These are phyloP conservation scores for Dolichallabes microphthalmus DNA, from an alignment of 2,113 vertebrate genomes.

Conservation along the genomic window DNA sequence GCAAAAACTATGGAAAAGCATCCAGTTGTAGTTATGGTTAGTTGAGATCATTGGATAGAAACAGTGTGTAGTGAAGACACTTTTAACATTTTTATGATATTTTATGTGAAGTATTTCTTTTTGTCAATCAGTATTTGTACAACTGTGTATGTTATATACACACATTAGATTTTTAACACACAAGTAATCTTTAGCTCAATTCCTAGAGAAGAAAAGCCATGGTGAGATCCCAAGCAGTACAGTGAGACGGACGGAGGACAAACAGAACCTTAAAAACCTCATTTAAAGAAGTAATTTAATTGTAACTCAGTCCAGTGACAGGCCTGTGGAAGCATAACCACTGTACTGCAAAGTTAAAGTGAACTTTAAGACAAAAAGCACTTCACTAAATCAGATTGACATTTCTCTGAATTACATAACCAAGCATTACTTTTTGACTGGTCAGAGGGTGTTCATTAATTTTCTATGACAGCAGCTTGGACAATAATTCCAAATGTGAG, in stretches of 20 bases:
- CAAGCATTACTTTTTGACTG: neutral
- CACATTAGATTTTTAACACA: constrained; percentile 38
- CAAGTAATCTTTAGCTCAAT: constrained; percentile 24
- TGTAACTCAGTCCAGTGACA: constrained; percentile 24
- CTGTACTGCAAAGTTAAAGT: neutral
- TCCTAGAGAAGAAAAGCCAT: constrained; percentile 59
- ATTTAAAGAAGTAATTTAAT: constrained; percentile 64
- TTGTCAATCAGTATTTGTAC: neutral
- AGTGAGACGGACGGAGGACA: constrained; percentile 41
- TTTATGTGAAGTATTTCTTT: neutral
- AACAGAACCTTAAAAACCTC: constrained; percentile 57
- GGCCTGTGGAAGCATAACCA: neutral
- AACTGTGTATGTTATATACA: constrained; percentile 3
- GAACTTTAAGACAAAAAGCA: neutral
- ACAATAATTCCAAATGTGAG: neutral
- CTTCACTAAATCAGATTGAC: neutral
- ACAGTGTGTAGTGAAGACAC: too few species aligned
- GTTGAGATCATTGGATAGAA: neutral
- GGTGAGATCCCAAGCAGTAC: constrained; percentile 64
- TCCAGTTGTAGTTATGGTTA: neutral
- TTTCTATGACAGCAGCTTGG: neutral
- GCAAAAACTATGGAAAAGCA: neutral
- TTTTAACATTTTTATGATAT: too few species aligned
- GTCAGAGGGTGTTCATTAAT: neutral
- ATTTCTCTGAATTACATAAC: neutral